Conservation (phyloP, 2,888 invertebrate species). For the Teleogryllus oceanicus region DNA sequence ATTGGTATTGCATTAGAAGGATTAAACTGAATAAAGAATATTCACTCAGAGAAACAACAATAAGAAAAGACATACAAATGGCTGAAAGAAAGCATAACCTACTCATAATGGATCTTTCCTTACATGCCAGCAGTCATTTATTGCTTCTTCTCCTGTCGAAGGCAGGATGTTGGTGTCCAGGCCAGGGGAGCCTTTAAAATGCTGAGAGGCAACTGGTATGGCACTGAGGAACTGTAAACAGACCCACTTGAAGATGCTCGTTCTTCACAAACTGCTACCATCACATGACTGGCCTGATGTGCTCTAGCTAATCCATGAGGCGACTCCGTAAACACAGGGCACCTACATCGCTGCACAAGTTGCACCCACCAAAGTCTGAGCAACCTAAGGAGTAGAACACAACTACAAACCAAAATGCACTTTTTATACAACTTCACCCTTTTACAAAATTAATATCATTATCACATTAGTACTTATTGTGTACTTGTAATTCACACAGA, state of each 20-base stretch:
- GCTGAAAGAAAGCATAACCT: constrained; percentile 32
- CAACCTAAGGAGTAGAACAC: too few relatives aligned
- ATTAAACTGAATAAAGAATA: too few relatives aligned
- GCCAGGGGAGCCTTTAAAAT: constrained; percentile 44
- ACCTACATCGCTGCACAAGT: constrained; percentile 28
- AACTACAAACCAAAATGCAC: constrained; percentile 22
- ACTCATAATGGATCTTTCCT: constrained; percentile 96
- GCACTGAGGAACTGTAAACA: constrained; percentile 26
- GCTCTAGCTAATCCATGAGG: neutral
- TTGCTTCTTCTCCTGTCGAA: constrained; percentile 88
- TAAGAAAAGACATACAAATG: too few relatives aligned
- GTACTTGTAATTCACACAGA: too few relatives aligned
- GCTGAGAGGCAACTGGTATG: constrained; percentile 32
- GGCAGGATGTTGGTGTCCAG: constrained; percentile 77
- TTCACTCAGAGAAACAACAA: too few relatives aligned
- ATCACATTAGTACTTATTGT: too few relatives aligned
- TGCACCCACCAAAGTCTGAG: constrained; percentile 27
- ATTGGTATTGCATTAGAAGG: too few relatives aligned
- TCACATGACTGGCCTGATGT: neutral
- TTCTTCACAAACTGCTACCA: constrained; percentile 30
- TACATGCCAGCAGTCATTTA: constrained; percentile 89
- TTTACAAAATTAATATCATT: too few relatives aligned
- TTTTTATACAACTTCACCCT: too few relatives aligned
- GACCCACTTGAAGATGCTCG: neutral
- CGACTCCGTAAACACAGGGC: neutral